phyloP scores from a whole-genome alignment of 1,140 invertebrate genomes.

The Penaeus chinensis region DNA sequence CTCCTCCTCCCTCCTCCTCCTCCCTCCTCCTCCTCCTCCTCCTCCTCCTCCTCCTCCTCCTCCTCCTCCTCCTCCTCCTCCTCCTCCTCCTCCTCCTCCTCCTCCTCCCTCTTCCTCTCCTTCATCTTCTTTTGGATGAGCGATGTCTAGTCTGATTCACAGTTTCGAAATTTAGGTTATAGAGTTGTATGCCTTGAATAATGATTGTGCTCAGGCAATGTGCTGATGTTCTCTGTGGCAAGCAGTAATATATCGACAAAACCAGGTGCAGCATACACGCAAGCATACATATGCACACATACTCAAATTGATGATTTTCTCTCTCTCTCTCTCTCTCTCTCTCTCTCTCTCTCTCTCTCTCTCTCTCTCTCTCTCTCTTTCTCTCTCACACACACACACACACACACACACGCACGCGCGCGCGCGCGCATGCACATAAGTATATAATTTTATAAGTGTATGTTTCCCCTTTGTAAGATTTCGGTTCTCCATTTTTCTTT shows the following conservation, averaged over 20 bases:
- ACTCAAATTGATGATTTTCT: neutral
- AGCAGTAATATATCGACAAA: neutral
- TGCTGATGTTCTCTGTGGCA: too few species aligned
- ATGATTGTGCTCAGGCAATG: too few species aligned
- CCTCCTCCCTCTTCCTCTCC: too few species aligned
- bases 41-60: neutral
- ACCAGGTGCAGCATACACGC: neutral
- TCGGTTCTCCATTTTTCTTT: too few species aligned
- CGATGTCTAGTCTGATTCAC: too few species aligned
- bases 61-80: neutral
- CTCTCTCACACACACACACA: neutral
- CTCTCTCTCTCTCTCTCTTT: constrained; percentile 24
- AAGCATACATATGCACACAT: neutral
- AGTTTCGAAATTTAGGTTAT: too few species aligned
- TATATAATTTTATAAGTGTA: neutral
- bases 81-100: too few species aligned
- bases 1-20: neutral
- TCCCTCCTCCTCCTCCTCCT: neutral
- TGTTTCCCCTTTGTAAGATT: neutral
- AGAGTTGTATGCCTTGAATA: too few species aligned
- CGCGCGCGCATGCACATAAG: neutral
- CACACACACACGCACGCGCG: too few species aligned
- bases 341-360: constrained; percentile 26
- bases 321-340: constrained; percentile 26
- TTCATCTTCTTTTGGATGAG: too few species aligned